These are phyloP conservation scores for Ginglymostoma cirratum DNA, from an alignment of 2,113 vertebrate genomes.

Conservation along the genomic window DNA sequence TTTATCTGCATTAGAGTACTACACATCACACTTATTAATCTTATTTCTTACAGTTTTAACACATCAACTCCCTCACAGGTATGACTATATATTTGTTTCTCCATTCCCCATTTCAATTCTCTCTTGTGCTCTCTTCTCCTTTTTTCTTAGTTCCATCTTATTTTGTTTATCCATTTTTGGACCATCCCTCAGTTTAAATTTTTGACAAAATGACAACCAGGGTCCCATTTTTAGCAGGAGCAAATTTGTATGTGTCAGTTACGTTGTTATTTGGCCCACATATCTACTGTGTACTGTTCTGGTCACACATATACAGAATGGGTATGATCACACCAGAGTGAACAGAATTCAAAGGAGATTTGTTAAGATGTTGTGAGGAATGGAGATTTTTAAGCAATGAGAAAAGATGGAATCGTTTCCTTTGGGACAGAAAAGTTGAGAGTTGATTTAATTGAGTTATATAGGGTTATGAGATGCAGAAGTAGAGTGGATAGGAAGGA, in stretches of 20 bases:
- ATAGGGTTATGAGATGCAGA: too few species aligned
- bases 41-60: constrained; percentile 28
- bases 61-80: neutral
- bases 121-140: neutral
- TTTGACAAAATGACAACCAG: neutral
- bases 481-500: too few species aligned
- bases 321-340: too few species aligned
- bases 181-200: neutral
- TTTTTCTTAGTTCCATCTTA: neutral
- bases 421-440: too few species aligned
- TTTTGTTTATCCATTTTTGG: neutral
- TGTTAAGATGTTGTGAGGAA: too few species aligned
- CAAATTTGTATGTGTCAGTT: neutral
- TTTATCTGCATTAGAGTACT: neutral
- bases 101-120: neutral
- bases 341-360: too few species aligned
- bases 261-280: too few species aligned
- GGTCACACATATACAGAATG: too few species aligned
- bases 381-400: too few species aligned
- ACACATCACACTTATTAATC: neutral
- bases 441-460: too few species aligned
- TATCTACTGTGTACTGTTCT: too few species aligned
- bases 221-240: neutral
- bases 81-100: neutral
- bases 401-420: too few species aligned